Evolutionary conservation across 2,113 vertebrate species (phyloP).

Genomic region (Miniopterus natalensis): DNA sequence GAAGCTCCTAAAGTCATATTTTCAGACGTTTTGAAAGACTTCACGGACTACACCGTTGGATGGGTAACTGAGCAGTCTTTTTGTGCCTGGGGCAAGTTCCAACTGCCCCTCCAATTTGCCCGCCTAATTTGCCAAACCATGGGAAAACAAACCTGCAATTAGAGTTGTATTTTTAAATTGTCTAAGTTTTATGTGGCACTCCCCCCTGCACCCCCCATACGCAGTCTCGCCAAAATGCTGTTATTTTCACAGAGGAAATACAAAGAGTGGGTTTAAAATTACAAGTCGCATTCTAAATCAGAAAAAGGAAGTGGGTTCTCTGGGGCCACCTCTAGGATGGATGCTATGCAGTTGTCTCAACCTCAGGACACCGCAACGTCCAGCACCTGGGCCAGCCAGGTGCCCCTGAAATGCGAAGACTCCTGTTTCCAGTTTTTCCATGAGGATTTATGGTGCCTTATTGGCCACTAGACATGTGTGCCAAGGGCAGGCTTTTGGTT

Average conservation of each 20-base stretch:
- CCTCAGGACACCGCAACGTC: neutral
- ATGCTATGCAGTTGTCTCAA: neutral
- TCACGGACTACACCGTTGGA: neutral
- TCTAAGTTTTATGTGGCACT: slow-evolving; percentile 75
- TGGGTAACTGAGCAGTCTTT: slow-evolving; percentile 30
- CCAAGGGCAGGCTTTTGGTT: accelerated
- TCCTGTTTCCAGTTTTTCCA: slow-evolving; percentile 64
- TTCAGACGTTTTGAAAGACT: slow-evolving; percentile 22
- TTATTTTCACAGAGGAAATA: slow-evolving; percentile 83
- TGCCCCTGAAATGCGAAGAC: neutral
- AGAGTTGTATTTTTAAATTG: slow-evolving; percentile 82
- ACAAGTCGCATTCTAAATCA: slow-evolving; percentile 76
- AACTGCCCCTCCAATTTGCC: slow-evolving; percentile 74
- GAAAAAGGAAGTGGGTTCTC: slow-evolving; percentile 79
- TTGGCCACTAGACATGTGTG: neutral
- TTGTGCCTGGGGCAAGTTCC: slow-evolving; percentile 61
- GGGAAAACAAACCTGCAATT: slow-evolving; percentile 77
- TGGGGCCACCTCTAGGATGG: slow-evolving; percentile 50
- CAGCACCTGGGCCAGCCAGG: slow-evolving; percentile 11
- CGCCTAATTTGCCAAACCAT: slow-evolving; percentile 82
- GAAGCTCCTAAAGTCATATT: slow-evolving; percentile 57
- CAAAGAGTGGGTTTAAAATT: slow-evolving; percentile 80
- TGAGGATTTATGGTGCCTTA: neutral
- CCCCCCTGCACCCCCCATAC: neutral
- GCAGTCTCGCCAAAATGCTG: slow-evolving; percentile 70